Conservation (phyloP, 2,113 vertebrate species). For the Kobus ellipsiprymnus region DNA sequence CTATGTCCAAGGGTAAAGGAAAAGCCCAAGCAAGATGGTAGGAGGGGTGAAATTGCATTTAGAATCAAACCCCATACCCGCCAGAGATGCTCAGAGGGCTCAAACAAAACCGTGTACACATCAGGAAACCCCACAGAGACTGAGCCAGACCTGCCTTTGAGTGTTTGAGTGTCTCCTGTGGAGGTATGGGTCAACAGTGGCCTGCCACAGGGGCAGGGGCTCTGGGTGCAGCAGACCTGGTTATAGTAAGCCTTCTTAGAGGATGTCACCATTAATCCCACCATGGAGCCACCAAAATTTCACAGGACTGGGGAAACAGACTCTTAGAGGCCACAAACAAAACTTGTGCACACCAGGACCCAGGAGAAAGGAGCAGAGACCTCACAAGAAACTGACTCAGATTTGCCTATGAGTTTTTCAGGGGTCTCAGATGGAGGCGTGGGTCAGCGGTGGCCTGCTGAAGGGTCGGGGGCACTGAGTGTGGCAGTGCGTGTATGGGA, state of each 20-base stretch:
- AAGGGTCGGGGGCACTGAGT: rapidly evolving
- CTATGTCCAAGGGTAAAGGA: not conserved
- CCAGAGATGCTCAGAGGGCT: not conserved
- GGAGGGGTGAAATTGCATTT: not conserved
- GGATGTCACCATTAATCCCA: not conserved
- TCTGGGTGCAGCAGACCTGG: not conserved
- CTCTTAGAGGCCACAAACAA: not conserved
- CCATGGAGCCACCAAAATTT: not conserved
- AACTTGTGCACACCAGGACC: not conserved
- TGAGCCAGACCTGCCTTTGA: not conserved
- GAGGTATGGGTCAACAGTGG: not conserved
- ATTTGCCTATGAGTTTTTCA: not conserved
- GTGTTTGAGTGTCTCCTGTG: too few relatives aligned
- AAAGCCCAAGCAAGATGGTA: not conserved
- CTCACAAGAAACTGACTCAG: not conserved
- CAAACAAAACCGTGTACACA: not conserved
- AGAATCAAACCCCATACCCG: not conserved
- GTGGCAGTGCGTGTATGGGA: rapidly evolving
- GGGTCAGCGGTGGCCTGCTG: not conserved
- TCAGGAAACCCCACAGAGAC: not conserved
- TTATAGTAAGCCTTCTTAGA: not conserved
- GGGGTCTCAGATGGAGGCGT: rapidly evolving
- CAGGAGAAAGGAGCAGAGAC: not conserved
- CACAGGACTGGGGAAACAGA: not conserved
- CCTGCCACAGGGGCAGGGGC: not conserved